These are phyloP conservation scores for Psittacara wagleri DNA, from an alignment of 2,113 vertebrate genomes.

Conservation along the genomic window DNA sequence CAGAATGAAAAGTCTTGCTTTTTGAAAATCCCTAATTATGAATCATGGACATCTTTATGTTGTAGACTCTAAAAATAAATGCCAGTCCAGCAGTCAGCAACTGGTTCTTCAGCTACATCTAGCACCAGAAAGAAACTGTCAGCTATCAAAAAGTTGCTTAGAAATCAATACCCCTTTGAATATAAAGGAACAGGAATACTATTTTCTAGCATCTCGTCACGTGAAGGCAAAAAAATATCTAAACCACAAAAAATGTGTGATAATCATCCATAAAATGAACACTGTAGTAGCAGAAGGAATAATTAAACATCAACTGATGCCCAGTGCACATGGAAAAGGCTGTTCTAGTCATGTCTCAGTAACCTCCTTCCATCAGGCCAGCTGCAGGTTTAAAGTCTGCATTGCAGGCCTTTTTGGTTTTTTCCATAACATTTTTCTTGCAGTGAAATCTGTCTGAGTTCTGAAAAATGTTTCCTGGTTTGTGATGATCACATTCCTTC, in stretches of 20 bases:
- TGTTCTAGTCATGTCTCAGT: neutral
- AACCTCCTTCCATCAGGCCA: neutral
- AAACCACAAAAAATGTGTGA: neutral
- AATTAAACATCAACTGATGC: neutral
- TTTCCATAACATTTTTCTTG: neutral
- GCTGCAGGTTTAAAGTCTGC: neutral
- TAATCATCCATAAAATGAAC: neutral
- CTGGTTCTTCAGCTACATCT: neutral
- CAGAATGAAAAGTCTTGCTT: neutral
- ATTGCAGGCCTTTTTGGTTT: rapidly evolving
- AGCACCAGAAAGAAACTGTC: neutral
- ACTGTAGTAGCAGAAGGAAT: neutral
- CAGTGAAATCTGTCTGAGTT: neutral
- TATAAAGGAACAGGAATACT: neutral
- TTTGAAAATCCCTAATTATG: neutral
- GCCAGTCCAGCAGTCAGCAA: neutral
- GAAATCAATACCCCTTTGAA: neutral
- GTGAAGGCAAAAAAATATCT: slow-evolving; percentile 3
- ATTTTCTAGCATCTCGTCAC: neutral
- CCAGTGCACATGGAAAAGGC: neutral
- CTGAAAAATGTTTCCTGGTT: neutral
- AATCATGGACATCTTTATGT: neutral
- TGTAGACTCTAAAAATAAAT: neutral
- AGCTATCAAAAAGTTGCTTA: neutral
- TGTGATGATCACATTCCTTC: neutral